Base-by-base conservation (phyloP, 1,140 invertebrate genomes). In the Pectinophora gossypiella region DNA sequence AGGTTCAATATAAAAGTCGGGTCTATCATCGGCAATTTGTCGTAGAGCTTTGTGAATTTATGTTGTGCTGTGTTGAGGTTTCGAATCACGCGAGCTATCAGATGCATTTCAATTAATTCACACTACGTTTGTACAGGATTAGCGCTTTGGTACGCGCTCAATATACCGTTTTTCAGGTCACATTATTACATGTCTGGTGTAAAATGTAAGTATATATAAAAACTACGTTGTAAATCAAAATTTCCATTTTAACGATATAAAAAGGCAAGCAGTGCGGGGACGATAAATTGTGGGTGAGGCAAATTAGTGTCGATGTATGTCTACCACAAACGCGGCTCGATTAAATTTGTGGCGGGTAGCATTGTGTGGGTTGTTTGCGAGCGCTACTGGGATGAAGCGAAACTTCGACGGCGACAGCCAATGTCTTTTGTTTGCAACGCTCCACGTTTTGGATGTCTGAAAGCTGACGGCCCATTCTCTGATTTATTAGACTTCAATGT, bases 301-400 rank as follows among this genome's bases (percentile, higher is more conserved):
- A 67, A 69, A 74, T 72, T 67, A 74, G 56, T 61, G 55, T 56
- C 61, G 54, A 65, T 65, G 62, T 68, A 58, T 64, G 65, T 68
- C 43, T 61, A 64, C 62, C 64, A 63, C 65, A 48, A 56, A 48
- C 56, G 59, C 48, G 57, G 56, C 43, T 53, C 59, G 51, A 69
- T 73, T 75, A 69, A 78, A 73, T 78, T 75, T 72, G 66, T 56
- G 66, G 63, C 44, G 47, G 47, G 54, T 56, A 64, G 69, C 70
- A 68, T 64, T 66, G 68, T 65, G 61, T 58, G 46, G 59, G 49
- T 66, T 68, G 68, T 68, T 66, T 61, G n/a, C 59, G 53, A 60
- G 54, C 49, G 53, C 58, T 55, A 56, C 59, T 49, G 63, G 54
- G 48, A 61, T 56, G 51, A 51, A 47, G 45, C 51, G 12, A 69